phyloP scores from a whole-genome alignment of 1,140 invertebrate genomes.

The Leptoteleia sp. region DNA sequence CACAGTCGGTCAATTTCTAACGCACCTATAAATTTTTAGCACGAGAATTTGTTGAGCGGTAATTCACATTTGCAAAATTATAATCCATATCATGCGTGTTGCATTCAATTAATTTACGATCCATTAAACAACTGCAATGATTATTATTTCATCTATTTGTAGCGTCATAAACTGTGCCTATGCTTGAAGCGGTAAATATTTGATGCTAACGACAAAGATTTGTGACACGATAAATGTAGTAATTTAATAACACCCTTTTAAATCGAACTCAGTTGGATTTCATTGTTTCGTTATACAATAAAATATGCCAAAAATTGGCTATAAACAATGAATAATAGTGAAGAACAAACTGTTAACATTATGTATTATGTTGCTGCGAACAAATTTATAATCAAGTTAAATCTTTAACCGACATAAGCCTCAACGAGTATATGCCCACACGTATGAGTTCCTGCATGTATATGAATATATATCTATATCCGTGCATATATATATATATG shows the following conservation, averaged over 20 bases:
- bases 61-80: constrained; percentile 10
- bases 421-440: constrained; percentile 15
- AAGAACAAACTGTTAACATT: constrained; percentile 24
- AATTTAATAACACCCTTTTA: background rate
- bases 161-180: background rate
- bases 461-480: constrained; percentile 15
- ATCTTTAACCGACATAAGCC: constrained; percentile 22
- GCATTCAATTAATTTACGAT: constrained; percentile 12
- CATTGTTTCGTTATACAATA: no score
- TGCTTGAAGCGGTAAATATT: no score
- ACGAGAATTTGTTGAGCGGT: constrained; percentile 10
- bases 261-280: no score
- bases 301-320: constrained; percentile 14
- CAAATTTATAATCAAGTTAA: constrained; percentile 38
- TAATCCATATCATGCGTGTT: background rate
- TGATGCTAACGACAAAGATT: constrained; percentile 4
- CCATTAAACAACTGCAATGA: constrained; percentile 1
- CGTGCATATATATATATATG: no score
- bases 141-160: constrained; percentile 5
- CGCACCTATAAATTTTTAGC: constrained; percentile 22
- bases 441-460: background rate
- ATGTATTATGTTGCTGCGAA: constrained; percentile 2
- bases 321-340: no score
- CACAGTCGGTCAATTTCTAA: constrained; percentile 31
- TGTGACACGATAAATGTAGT: background rate